Evolutionary conservation across 53 echinoderm and acorn worm species (phyloP), one percentile per base, ranked within the genome.

Genomic region (Luidia sarsii): DNA sequence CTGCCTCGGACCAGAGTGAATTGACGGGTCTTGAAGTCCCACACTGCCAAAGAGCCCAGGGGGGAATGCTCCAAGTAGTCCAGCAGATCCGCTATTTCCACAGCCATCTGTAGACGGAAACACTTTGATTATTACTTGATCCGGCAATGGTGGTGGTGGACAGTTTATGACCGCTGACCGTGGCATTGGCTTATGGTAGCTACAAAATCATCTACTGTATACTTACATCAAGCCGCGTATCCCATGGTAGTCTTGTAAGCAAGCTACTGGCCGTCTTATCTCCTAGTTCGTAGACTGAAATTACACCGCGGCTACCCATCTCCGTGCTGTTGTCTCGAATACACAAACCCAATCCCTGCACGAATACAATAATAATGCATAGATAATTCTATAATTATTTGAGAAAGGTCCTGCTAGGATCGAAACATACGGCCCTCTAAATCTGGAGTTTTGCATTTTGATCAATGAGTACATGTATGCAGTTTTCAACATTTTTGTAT

Each of bases 21-120:
- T 73, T 95, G 95, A 59, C 70, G 84, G 36, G 87, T 71, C 48
- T 92, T 95, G 66, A 92, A 92, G 54, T 95, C 95, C 48, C 87
- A 73, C 22, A 95, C 85, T 22, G 81, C 73, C 18, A 95, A 29
- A 18, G 95, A 95, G 21, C 95, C 95, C 0, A 95, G 52, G 19
- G 95, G 90, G 31, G 95, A 95, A 27, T 65, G 48, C 71, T 95
- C 87, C 43, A 92, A 24, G 63, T 82, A 87, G 33, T 90, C 70
- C 28, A 95, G 50, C 20, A 92, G 64, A 54, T 85, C 80, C 4
- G 85, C 81, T 25, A 95, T 75, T 48, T 92, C 95, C 1, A 82
- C 37, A 33, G 70, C 71, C 62, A 87, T 79, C 95, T 95, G 32
- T 33, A 50, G 39, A 39, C 28, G n/a, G n/a, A n/a, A n/a, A n/a